Base-by-base conservation (phyloP, 1,140 invertebrate genomes). In the Drosophila tristis region DNA sequence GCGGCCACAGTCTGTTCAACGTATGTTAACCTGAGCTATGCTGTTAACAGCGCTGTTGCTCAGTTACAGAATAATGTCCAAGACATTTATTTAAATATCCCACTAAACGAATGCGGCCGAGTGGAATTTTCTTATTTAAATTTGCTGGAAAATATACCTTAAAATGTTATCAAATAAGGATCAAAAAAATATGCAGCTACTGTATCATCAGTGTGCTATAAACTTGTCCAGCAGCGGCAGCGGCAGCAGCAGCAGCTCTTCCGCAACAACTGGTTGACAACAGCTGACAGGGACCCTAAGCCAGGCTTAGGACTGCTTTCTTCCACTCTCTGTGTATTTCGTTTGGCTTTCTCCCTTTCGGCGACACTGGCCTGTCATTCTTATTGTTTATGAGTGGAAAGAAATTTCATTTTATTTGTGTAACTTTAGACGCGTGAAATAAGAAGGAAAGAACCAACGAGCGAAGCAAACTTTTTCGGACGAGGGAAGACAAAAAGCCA, bases 331-430 rank as follows among this genome's bases (percentile, higher is more conserved):
- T 16, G 4, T 29, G 11, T 29, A 4, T 15, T 11, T 5, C 5
- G 20, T n/a, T 11, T 20, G 29, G 15, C 26, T 51, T 31, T 48
- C 15, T 7, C 4, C 31, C 31, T n/a, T n/a, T 13, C 31, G 51
- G 35, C 51, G 51, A 54, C 51, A 54, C 29, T 54, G 15, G 51
- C 45, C 67, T 71, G 67, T 71, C 67, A 58, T 26, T 71, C 67
- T 58, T 70, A 71, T 71, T 71, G 67, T 71, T 71, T 71, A 71
- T 71, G 67, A 71, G 65, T 70, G 64, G 55, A 71, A 70, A 71
- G 35, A 70, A 71, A 70, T 70, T 70, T 57, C 50, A 50, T 70
- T 71, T 71, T 71, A 71, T 71, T 71, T 70, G 67, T 71, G 67
- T 25, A 71, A 71, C 67, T 71, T 71, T 70, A 71, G 67, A 70